Evolutionary conservation across 1,140 invertebrate genomes (phyloP).

Genomic region (Teleogryllus occipitalis): DNA sequence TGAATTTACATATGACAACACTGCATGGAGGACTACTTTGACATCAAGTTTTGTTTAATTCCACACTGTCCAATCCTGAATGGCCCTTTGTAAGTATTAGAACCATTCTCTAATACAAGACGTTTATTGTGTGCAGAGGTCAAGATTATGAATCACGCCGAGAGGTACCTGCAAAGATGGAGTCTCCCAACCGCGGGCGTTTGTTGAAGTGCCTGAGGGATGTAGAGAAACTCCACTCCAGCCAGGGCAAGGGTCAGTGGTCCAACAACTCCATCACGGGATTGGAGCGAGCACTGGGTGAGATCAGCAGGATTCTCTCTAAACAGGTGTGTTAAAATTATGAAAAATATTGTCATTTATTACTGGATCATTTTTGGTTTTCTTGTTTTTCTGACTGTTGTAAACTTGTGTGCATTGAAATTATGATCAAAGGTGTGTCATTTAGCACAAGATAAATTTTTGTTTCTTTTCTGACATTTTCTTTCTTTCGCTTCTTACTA

Average conservation of each 20-base stretch:
- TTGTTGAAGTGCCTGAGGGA: conserved; percentile 54
- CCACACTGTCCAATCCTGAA: too few species aligned
- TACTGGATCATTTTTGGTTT: too few species aligned
- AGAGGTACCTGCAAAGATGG: conserved; percentile 33
- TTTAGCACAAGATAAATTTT: neutral
- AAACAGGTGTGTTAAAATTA: conserved; percentile 39
- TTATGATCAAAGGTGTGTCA: too few species aligned
- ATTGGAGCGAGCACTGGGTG: conserved; percentile 52
- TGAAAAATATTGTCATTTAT: too few species aligned
- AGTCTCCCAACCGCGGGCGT: conserved; percentile 48
- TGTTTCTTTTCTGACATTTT: neutral
- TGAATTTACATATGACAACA: too few species aligned
- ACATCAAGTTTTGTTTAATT: too few species aligned
- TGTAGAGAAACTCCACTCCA: conserved; percentile 48
- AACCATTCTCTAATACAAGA: neutral
- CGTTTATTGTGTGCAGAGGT: conserved; percentile 32
- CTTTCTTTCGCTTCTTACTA: neutral
- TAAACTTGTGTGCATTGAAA: too few species aligned
- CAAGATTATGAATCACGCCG: conserved; percentile 40
- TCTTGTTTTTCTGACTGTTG: too few species aligned
- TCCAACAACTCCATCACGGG: conserved; percentile 47
- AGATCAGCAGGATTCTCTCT: conserved; percentile 50
- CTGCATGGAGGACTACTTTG: too few species aligned
- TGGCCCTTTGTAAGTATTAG: neutral
- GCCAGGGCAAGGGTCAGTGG: conserved; percentile 49